Evolutionary conservation across 2,888 invertebrate genomes (phyloP).

Genomic region (Lepidocyrtinus sp.): DNA sequence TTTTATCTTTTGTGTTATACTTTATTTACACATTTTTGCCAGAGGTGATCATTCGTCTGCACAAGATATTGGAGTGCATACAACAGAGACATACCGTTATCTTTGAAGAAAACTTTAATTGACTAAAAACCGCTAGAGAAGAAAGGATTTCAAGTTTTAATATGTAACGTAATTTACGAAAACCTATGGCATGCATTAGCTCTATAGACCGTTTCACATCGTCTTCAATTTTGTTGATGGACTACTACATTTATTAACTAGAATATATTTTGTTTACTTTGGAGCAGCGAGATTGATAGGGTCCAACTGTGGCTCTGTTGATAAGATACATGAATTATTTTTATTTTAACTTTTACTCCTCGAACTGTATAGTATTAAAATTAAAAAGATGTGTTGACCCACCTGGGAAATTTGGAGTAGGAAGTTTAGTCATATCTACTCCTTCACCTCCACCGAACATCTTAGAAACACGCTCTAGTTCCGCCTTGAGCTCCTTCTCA

Average conservation of each 20-base stretch:
- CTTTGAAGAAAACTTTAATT: too few relatives aligned
- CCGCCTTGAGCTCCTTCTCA: conserved; percentile 82
- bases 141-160: too few relatives aligned
- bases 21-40: neutral
- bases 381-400: neutral
- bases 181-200: too few relatives aligned
- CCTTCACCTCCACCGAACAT: conserved; percentile 84
- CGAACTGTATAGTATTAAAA: neutral
- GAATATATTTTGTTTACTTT: conserved; percentile 35
- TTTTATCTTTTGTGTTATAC: too few relatives aligned
- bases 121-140: too few relatives aligned
- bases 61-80: too few relatives aligned
- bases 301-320: conserved; percentile 56
- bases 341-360: neutral
- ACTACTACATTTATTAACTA: neutral
- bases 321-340: neutral
- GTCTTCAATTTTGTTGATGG: too few relatives aligned
- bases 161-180: too few relatives aligned
- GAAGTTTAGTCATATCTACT: conserved; percentile 91
- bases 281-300: conserved; percentile 56
- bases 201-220: too few relatives aligned
- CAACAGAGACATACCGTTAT: too few relatives aligned
- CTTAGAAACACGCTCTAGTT: conserved; percentile 85
- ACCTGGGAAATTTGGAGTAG: conserved; percentile 83
- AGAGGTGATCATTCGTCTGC: too few relatives aligned